Evolutionary conservation across 2,113 vertebrate genomes (phyloP).

Genomic region (Octodon degus): DNA sequence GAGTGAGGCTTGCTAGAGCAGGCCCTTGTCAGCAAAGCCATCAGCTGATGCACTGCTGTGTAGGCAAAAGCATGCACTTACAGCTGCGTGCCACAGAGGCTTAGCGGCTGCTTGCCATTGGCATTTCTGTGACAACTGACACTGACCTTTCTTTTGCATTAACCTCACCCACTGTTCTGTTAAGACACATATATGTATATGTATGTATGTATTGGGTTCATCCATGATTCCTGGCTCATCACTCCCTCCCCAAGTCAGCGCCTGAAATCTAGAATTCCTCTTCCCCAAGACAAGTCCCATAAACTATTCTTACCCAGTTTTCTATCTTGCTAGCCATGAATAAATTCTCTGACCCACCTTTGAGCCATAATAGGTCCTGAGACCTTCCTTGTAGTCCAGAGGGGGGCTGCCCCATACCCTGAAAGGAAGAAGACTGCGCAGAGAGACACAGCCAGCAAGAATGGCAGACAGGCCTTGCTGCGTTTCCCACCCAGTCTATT

Average conservation of each 20-base stretch:
- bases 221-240: background rate
- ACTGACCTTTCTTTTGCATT: too few species aligned
- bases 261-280: background rate
- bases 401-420: background rate
- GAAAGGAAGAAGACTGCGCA: background rate
- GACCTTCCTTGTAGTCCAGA: background rate
- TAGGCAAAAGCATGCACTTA: fast-evolving
- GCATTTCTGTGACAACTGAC: background rate
- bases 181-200: background rate
- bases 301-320: background rate
- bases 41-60: fast-evolving
- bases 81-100: background rate
- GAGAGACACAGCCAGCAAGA: background rate
- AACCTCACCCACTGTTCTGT: background rate
- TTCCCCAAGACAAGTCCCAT: background rate
- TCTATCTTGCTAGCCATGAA: background rate
- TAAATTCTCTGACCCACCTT: background rate
- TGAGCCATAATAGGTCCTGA: background rate
- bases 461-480: background rate
- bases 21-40: background rate
- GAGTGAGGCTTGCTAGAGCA: background rate
- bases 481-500: background rate
- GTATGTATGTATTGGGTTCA: background rate
- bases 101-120: fast-evolving
- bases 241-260: background rate